phyloP scores from a whole-genome alignment of 2,113 vertebrate species.

The Oplegnathus fasciatus region DNA sequence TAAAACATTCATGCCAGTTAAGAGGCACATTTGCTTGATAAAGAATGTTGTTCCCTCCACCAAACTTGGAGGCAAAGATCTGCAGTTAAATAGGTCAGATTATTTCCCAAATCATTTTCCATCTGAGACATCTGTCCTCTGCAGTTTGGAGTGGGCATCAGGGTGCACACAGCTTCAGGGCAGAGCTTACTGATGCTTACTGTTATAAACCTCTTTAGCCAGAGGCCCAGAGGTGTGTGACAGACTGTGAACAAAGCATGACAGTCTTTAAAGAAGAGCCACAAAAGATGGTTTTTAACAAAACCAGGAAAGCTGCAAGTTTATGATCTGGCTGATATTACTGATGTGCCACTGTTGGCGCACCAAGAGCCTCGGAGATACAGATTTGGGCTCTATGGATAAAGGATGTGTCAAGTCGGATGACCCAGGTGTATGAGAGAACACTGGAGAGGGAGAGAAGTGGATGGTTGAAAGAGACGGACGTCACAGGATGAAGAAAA shows the following conservation, averaged over 20 bases:
- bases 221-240: conserved; percentile 48
- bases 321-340: conserved; percentile 3
- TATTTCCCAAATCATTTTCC: conserved; percentile 51
- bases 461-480: neutral
- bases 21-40: neutral
- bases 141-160: conserved; percentile 39
- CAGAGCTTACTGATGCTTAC: conserved; percentile 51
- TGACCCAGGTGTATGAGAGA: neutral
- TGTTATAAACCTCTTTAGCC: conserved; percentile 53
- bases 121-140: conserved; percentile 51
- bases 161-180: conserved; percentile 46
- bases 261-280: conserved; percentile 21
- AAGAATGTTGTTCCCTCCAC: neutral
- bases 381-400: neutral
- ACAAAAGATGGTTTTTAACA: neutral
- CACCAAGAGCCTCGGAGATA: neutral
- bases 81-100: conserved; percentile 50
- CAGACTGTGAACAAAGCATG: conserved; percentile 41
- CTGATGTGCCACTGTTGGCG: neutral
- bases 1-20: neutral
- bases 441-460: neutral
- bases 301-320: conserved; percentile 8
- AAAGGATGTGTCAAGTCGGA: neutral
- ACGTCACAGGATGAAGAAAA: conserved; percentile 3
- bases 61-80: conserved; percentile 33